Conservation (phyloP, 1,140 invertebrate species). For the Atta colombica region DNA sequence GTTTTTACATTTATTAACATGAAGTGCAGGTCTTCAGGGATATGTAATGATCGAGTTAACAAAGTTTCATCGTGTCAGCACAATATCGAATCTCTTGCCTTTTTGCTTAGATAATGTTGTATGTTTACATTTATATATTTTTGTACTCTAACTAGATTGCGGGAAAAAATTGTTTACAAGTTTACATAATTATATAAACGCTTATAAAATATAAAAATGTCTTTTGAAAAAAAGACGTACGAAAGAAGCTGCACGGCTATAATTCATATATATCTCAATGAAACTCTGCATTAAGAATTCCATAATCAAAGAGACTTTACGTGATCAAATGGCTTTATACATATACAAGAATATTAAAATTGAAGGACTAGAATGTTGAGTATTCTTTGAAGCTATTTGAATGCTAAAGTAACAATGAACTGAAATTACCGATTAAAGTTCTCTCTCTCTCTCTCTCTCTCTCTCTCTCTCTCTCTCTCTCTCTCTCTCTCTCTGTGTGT, state of each 20-base stretch:
- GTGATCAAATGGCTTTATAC: slow-evolving; percentile 26
- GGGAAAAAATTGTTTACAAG: not conserved
- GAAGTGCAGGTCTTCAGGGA: not conserved
- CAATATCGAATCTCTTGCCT: not conserved
- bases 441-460: not conserved
- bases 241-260: not conserved
- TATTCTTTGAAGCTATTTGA: slow-evolving; percentile 59
- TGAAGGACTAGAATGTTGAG: slow-evolving; percentile 23
- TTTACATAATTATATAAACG: slow-evolving; percentile 5
- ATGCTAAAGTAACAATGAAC: slow-evolving; percentile 62
- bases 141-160: not conserved
- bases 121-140: not conserved
- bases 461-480: not conserved
- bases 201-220: not conserved
- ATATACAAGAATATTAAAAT: slow-evolving; percentile 59
- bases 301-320: slow-evolving; percentile 11
- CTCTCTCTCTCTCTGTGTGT: not conserved
- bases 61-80: not conserved
- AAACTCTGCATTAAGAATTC: slow-evolving; percentile 40
- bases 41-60: slow-evolving; percentile 23
- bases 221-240: not conserved
- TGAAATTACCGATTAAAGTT: slow-evolving; percentile 36
- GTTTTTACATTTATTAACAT: slow-evolving; percentile 14
- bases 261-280: slow-evolving; percentile 39
- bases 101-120: not conserved